phyloP scores from a whole-genome alignment of 2,797 vertebrate species.

The Steatocranus sp. region DNA sequence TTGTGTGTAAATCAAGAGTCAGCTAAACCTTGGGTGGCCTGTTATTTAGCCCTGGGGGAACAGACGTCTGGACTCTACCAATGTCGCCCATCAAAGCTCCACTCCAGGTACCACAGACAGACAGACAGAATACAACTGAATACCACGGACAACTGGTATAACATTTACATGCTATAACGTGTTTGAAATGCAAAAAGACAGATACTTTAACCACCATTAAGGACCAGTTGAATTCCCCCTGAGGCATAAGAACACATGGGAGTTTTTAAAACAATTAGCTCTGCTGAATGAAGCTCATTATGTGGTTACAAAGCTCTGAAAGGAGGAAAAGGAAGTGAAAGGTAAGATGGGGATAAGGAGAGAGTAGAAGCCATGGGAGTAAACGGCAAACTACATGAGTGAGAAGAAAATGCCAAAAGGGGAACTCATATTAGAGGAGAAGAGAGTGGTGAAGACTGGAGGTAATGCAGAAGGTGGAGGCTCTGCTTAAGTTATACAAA shows the following conservation, averaged over 20 bases:
- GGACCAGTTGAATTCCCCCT: constrained; percentile 6
- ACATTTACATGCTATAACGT: background rate
- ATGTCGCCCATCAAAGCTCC: constrained; percentile 7
- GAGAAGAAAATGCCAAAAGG: background rate
- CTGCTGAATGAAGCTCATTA: constrained; percentile 60
- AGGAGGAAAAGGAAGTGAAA: constrained; percentile 50
- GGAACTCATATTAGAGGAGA: background rate
- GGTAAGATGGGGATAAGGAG: constrained; percentile 2
- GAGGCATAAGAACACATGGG: constrained; percentile 53
- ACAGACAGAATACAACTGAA: background rate
- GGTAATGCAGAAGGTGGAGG: background rate
- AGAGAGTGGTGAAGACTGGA: background rate
- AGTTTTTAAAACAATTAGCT: constrained; percentile 70
- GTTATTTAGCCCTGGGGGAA: constrained; percentile 7
- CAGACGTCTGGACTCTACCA: constrained; percentile 46
- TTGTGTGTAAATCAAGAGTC: background rate
- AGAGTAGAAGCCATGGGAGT: background rate
- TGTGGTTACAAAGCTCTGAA: constrained; percentile 61
- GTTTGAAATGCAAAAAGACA: background rate
- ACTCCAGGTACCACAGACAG: background rate
- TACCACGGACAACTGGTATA: background rate
- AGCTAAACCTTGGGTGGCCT: constrained; percentile 47
- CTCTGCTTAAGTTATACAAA: constrained; percentile 4
- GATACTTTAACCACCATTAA: background rate
- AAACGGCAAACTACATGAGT: background rate